Percentiles rank a stretch among this genome's conserved stretches.
Conservation (phyloP, 2,888 invertebrate genomes). For the Meteorus cinctellus region DNA sequence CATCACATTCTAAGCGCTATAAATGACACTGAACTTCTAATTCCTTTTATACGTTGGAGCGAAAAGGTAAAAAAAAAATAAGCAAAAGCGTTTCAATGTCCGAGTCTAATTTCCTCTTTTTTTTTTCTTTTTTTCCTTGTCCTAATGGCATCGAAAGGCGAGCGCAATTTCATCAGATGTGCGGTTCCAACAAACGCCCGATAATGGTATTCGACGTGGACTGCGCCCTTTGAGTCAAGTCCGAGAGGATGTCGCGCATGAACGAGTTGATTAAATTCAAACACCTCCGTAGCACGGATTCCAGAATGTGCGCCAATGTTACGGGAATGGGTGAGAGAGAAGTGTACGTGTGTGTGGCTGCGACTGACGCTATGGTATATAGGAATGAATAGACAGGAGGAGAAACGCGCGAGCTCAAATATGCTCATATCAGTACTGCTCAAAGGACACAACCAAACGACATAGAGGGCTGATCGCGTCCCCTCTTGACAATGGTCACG, state of each 20-base stretch:
- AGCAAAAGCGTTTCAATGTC: neutral
- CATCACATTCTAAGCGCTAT: too few species aligned
- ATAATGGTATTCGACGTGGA: conserved; percentile 71
- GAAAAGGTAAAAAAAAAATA: neutral
- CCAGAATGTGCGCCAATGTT: conserved; percentile 59
- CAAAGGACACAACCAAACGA: conserved; percentile 52
- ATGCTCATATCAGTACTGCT: conserved; percentile 68
- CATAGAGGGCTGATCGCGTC: conserved; percentile 35
- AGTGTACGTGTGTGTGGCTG: neutral
- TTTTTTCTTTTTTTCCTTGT: conserved; percentile 13
- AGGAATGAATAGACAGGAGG: conserved; percentile 33
- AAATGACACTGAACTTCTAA: too few species aligned
- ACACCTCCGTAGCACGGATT: conserved; percentile 69
- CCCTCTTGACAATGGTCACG: conserved; percentile 67
- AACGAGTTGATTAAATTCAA: conserved; percentile 73
- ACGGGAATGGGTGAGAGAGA: conserved; percentile 50
- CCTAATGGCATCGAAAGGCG: conserved; percentile 27
- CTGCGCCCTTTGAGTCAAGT: conserved; percentile 65
- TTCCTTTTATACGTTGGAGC: too few species aligned
- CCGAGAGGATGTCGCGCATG: conserved; percentile 62
- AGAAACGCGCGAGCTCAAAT: conserved; percentile 64
- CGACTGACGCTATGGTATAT: neutral
- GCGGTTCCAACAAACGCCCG: conserved; percentile 46
- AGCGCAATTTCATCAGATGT: conserved; percentile 2
- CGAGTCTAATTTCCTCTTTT: neutral